phyloP scores from a whole-genome alignment of 2,888 invertebrate species.

The Synergus gifuensis region DNA sequence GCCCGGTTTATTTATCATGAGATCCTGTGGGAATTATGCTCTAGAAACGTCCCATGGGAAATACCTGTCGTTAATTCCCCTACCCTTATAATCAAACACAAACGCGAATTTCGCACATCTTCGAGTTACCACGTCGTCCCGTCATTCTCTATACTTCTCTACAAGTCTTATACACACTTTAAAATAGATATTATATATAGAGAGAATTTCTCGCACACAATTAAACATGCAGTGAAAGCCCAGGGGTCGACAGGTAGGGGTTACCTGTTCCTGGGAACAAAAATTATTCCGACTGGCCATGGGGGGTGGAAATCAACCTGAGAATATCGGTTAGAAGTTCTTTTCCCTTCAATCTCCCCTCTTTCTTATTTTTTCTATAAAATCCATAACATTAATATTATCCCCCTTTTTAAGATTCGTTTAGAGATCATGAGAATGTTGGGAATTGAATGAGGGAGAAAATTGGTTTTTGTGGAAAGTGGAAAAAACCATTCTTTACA shows the following conservation, averaged over 20 bases:
- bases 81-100: constrained; percentile 50
- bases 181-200: background rate
- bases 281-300: constrained; percentile 48
- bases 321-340: constrained; percentile 22
- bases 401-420: background rate
- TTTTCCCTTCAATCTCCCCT: constrained; percentile 6
- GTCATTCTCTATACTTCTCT: constrained; percentile 18
- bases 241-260: constrained; percentile 55
- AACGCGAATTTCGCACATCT: constrained; percentile 65
- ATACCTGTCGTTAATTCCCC: constrained; percentile 68
- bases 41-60: constrained; percentile 71
- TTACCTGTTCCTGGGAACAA: constrained; percentile 68
- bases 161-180: background rate
- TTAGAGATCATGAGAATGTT: background rate
- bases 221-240: constrained; percentile 48
- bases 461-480: background rate
- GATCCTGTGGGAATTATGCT: constrained; percentile 70
- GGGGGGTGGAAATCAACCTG: constrained; percentile 49
- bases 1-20: constrained; percentile 57
- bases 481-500: background rate
- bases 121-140: constrained; percentile 23
- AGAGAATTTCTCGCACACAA: constrained; percentile 30
- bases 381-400: background rate
- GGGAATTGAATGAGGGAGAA: background rate
- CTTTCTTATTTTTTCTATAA: constrained; percentile 21